phyloP scores from a whole-genome alignment of 2,113 vertebrate species.

The Lagenorhynchus albirostris region DNA sequence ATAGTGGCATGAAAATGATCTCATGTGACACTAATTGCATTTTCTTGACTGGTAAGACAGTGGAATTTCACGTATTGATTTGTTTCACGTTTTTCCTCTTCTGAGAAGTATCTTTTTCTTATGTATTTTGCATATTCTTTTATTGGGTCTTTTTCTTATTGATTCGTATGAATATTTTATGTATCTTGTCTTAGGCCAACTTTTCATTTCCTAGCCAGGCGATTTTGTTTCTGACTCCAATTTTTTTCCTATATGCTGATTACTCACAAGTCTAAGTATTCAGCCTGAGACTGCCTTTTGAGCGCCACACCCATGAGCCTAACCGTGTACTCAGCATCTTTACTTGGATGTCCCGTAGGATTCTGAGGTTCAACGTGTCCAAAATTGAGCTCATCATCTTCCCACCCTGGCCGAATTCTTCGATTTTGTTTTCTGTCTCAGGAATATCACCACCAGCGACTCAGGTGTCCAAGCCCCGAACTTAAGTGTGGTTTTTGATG shows the following conservation, averaged over 20 bases:
- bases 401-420: not conserved
- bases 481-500: not conserved
- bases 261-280: conserved; percentile 19
- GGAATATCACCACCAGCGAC: not conserved
- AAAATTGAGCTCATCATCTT: conserved; percentile 25
- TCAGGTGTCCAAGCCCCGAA: not conserved
- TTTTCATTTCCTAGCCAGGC: not conserved
- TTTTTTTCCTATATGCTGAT: not conserved
- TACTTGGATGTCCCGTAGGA: not conserved
- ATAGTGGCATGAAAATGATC: not conserved
- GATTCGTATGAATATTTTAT: conserved; percentile 9
- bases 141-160: not conserved
- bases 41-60: not conserved
- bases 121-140: not conserved
- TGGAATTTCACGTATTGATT: conserved; percentile 4
- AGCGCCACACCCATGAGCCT: not conserved
- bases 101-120: conserved; percentile 2
- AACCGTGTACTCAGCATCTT: not conserved
- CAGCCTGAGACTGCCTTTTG: not conserved
- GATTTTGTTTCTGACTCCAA: not conserved
- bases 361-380: not conserved
- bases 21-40: not conserved
- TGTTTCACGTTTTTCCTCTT: not conserved
- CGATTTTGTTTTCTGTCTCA: not conserved
- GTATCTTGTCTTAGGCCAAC: not conserved